Conservation (phyloP, 2,797 vertebrate genomes). For the Arctocebus calabarensis region DNA sequence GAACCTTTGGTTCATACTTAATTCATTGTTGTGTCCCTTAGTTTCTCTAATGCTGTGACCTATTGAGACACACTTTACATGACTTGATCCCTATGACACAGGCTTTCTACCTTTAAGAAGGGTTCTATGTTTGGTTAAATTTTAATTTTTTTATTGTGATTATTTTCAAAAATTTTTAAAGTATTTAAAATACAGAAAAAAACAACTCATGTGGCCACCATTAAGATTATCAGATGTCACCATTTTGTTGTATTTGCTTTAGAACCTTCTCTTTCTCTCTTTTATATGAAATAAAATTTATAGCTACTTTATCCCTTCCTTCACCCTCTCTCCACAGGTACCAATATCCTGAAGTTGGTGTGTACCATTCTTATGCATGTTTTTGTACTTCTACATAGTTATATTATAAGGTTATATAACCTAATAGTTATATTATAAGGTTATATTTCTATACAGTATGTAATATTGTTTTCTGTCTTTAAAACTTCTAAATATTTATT, state of each 20-base stretch:
- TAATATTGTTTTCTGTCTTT: not conserved
- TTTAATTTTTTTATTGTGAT: not conserved
- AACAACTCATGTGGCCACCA: not conserved
- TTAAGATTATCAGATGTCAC: not conserved
- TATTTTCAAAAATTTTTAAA: not conserved
- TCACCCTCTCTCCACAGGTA: not conserved
- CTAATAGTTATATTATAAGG: too few relatives aligned
- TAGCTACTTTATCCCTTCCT: not conserved
- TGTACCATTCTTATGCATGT: not conserved
- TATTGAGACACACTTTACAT: not conserved
- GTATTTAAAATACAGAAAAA: not conserved
- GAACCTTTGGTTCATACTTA: not conserved
- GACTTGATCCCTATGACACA: not conserved
- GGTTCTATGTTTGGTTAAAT: not conserved
- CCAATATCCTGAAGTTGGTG: not conserved
- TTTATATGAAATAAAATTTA: not conserved
- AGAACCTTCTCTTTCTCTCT: not conserved
- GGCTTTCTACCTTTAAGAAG: not conserved
- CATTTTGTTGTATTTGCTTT: not conserved
- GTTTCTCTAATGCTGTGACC: not conserved
- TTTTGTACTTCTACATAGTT: not conserved
- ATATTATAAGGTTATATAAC: too few relatives aligned
- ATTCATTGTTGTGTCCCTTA: not conserved
- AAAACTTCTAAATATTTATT: constrained; percentile 44
- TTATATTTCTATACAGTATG: not conserved